Evolutionary conservation across 2,888 invertebrate genomes (phyloP).

Genomic region (Catotricha subobsoleta): DNA sequence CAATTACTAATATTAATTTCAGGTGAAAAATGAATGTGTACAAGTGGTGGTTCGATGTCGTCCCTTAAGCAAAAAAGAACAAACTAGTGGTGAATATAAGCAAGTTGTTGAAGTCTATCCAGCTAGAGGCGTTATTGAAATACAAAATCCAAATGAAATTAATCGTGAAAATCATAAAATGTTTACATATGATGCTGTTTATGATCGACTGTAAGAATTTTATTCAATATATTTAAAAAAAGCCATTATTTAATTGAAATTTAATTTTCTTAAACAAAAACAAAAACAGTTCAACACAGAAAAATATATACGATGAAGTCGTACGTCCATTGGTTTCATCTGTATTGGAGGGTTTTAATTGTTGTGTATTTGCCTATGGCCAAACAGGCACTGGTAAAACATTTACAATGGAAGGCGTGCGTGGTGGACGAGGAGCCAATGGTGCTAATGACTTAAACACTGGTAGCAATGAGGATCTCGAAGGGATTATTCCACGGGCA

Average conservation of each 20-base stretch:
- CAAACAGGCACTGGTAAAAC: slow-evolving; percentile 92
- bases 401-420: slow-evolving; percentile 50
- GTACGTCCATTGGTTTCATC: slow-evolving; percentile 88
- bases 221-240: too few species aligned
- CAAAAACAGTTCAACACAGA: slow-evolving; percentile 54
- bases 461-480: slow-evolving; percentile 13
- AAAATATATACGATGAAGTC: slow-evolving; percentile 88
- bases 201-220: slow-evolving; percentile 54
- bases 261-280: too few species aligned
- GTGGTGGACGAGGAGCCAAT: slow-evolving; percentile 34
- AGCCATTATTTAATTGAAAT: too few species aligned
- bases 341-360: slow-evolving; percentile 94
- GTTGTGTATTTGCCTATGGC: slow-evolving; percentile 98
- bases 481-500: slow-evolving; percentile 86
- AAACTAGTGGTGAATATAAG: slow-evolving; percentile 30
- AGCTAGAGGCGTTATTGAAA: slow-evolving; percentile 76
- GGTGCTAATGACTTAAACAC: slow-evolving; percentile 12
- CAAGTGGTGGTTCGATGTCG: slow-evolving; percentile 95
- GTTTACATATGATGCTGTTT: slow-evolving; percentile 96
- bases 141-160: slow-evolving; percentile 62
- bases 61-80: slow-evolving; percentile 81
- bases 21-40: slow-evolving; percentile 55
- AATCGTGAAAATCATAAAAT: slow-evolving; percentile 65
- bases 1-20: not conserved
- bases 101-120: slow-evolving; percentile 68